These are phyloP conservation scores for Anoncus sp. DNA, from an alignment of 2,888 invertebrate genomes.

Conservation along the genomic window DNA sequence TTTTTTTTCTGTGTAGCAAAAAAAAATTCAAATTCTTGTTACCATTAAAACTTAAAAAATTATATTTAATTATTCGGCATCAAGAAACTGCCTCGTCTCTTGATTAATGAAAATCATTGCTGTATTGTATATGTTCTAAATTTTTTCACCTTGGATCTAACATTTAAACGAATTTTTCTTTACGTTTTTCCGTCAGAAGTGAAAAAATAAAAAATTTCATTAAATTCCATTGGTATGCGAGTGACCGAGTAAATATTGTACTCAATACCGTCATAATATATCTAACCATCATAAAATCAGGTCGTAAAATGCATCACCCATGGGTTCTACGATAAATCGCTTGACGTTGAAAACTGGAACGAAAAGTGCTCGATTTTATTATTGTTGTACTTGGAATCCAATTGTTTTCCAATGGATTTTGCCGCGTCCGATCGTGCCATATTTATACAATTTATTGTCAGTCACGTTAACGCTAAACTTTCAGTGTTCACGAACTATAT, in stretches of 20 bases:
- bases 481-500: neutral
- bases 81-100: no score
- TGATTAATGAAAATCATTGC: no score
- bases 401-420: constrained; percentile 33
- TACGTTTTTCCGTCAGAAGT: no score
- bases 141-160: no score
- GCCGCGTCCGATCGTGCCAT: constrained; percentile 35
- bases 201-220: no score
- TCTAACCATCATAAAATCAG: constrained; percentile 19
- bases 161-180: no score
- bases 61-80: no score
- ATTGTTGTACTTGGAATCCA: constrained; percentile 40
- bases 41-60: no score
- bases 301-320: constrained; percentile 33
- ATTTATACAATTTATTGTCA: constrained; percentile 58
- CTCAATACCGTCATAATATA: no score
- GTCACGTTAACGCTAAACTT: constrained; percentile 18
- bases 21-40: no score
- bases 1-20: no score
- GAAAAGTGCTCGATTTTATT: constrained; percentile 53
- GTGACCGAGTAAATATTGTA: constrained; percentile 19
- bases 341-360: constrained; percentile 54
- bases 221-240: constrained; percentile 6
- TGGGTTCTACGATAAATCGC: constrained; percentile 39
- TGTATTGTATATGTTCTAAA: no score